phyloP scores from a whole-genome alignment of 2,797 vertebrate species.

The Anas georgica region DNA sequence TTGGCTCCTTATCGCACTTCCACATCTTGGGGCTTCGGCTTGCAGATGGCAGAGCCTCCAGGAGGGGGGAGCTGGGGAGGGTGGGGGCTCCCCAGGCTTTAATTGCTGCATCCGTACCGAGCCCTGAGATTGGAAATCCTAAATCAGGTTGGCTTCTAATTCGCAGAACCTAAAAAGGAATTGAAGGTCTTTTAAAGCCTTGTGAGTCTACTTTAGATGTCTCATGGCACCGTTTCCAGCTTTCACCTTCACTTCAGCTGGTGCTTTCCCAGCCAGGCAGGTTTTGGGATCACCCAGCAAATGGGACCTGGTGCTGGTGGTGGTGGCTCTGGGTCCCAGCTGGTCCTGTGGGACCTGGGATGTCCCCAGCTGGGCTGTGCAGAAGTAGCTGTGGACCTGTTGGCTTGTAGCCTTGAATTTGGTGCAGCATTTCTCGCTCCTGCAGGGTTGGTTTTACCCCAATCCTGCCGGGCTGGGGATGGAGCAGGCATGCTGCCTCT shows the following conservation, averaged over 20 bases:
- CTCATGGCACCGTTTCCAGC: background rate
- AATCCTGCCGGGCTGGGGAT: background rate
- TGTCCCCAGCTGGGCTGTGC: rapidly evolving
- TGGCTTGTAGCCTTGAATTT: background rate
- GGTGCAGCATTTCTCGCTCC: rapidly evolving
- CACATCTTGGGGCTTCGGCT: slow-evolving; percentile 9
- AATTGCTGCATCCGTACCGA: slow-evolving; percentile 12
- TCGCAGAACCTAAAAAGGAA: background rate
- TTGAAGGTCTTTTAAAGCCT: background rate
- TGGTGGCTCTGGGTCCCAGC: background rate
- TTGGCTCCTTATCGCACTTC: slow-evolving; percentile 21
- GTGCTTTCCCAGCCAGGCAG: background rate
- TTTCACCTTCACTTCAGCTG: background rate
- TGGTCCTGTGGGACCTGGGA: background rate
- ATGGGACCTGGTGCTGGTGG: too few species aligned
- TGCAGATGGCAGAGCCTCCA: slow-evolving; percentile 16
- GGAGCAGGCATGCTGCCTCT: background rate
- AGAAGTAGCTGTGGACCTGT: background rate
- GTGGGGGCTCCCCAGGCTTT: background rate
- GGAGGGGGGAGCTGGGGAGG: background rate
- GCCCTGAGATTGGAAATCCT: slow-evolving; percentile 9
- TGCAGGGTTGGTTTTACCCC: background rate
- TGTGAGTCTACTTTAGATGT: background rate
- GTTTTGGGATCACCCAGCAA: background rate
- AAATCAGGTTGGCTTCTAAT: slow-evolving; percentile 28